Percentiles rank a stretch among this genome's conserved stretches.
These are phyloP conservation scores for Vulpes ferrilata DNA, from an alignment of 2,113 vertebrate species.

Conservation along the genomic window DNA sequence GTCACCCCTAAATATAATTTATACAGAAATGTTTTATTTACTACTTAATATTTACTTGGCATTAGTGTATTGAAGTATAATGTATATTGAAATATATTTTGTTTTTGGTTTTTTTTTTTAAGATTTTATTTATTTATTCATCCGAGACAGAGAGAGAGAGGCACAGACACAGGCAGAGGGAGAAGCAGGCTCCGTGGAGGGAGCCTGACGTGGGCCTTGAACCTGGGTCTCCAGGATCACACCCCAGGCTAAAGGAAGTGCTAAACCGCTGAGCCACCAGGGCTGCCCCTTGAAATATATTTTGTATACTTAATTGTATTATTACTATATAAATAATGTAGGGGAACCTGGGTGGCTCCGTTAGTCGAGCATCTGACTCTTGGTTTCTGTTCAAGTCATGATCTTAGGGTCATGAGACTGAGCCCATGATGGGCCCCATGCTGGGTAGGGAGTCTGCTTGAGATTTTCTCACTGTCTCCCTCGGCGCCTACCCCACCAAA, in stretches of 20 bases:
- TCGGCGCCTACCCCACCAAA: background rate
- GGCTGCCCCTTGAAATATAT: too few species aligned
- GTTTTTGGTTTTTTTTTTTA: too few species aligned
- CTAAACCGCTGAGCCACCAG: too few species aligned
- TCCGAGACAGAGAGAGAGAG: too few species aligned
- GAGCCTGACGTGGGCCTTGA: too few species aligned
- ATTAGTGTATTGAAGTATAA: background rate
- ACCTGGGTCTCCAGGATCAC: too few species aligned
- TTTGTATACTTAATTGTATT: background rate
- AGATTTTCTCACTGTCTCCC: background rate
- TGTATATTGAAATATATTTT: too few species aligned
- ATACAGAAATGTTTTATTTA: background rate
- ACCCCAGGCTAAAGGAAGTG: too few species aligned
- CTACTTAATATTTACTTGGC: background rate
- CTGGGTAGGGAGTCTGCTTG: background rate
- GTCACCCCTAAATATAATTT: background rate
- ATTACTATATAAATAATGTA: background rate
- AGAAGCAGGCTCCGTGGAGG: too few species aligned
- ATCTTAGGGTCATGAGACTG: background rate
- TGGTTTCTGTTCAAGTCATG: background rate
- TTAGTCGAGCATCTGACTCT: background rate
- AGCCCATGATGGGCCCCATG: background rate
- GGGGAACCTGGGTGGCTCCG: background rate
- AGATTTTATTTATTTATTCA: too few species aligned
- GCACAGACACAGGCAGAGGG: too few species aligned